phyloP scores from a whole-genome alignment of 2,888 invertebrate genomes.

The Timema cristinae region DNA sequence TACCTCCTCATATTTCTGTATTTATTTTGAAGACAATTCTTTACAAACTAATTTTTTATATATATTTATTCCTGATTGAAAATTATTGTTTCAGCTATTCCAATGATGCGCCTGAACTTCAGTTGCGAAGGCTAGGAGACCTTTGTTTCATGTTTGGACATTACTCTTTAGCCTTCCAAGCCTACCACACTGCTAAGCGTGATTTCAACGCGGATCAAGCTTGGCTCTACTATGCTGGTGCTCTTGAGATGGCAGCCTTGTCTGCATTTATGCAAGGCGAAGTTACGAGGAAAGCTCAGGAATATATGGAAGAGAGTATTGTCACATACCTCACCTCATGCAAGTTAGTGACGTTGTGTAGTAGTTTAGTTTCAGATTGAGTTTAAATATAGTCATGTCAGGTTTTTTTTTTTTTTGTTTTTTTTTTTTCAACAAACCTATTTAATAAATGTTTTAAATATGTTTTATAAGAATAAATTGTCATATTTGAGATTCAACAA shows the following conservation, averaged over 20 bases:
- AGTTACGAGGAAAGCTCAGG: constrained; percentile 70
- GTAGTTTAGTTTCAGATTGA: no score
- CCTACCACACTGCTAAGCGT: constrained; percentile 94
- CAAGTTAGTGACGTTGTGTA: constrained; percentile 55
- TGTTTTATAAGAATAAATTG: no score
- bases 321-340: constrained; percentile 86
- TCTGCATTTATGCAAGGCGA: constrained; percentile 87
- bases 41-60: no score
- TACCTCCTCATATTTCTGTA: no score
- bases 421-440: no score
- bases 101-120: constrained; percentile 82
- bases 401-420: no score
- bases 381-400: no score
- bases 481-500: no score
- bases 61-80: no score
- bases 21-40: no score
- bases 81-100: constrained; percentile 59
- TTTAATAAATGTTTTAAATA: no score
- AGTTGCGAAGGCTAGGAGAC: constrained; percentile 89
- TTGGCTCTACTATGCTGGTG: constrained; percentile 95
- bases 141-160: constrained; percentile 95
- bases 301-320: constrained; percentile 94
- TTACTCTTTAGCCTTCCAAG: constrained; percentile 86
- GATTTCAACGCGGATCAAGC: constrained; percentile 97
- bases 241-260: constrained; percentile 92